Base-by-base conservation (phyloP, 2,113 vertebrate species). In the Myrmophylax atrothorax region DNA sequence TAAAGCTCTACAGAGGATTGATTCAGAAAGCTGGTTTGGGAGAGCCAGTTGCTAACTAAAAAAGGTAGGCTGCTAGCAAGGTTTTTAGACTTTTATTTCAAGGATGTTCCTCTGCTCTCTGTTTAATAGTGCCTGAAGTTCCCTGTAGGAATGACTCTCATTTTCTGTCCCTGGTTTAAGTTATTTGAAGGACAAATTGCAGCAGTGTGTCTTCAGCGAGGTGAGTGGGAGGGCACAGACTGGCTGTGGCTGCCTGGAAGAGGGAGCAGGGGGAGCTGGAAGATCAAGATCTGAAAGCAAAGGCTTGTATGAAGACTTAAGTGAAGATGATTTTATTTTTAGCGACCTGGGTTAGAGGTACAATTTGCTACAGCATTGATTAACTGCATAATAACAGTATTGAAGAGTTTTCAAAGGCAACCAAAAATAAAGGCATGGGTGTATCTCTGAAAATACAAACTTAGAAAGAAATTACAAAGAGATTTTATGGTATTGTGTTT, bases 1-100 rank as follows among this genome's bases (percentile, higher is more conserved):
- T 69, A 58, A 73, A 91, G 44, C 50, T 80, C 38, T 92, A 3
- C 52, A 78, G 84, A 93, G 77, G 80, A 63, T 97, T 94, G 80
- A 63, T 97, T 94, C 0, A 1, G 44, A 92, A 87, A n/a, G 80
- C 29, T 87, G 49, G 7, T 35, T 83, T 69, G 92, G 79, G 76
- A 74, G 42, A n/a, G 31, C 7, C 0, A 56, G 24, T 53, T 79
- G 19, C 58, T 62, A 29, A 68, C 38, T 46, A 0, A 10, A 66
- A 76, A 70, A 53, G 26, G 28, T 40, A 50, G 53, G 81, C 69
- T 76, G 74, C 58, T 40, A 18, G 66, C 4, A 1, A 44, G 56
- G 25, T 90, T 74, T 72, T 63, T 49, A 47, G 59, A 12, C 11
- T 60, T 38, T 49, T 44, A 44, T 75, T 83, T 80, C 72, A 63